Conservation (phyloP, 2,888 invertebrate genomes). For the Melanotus villosus region DNA sequence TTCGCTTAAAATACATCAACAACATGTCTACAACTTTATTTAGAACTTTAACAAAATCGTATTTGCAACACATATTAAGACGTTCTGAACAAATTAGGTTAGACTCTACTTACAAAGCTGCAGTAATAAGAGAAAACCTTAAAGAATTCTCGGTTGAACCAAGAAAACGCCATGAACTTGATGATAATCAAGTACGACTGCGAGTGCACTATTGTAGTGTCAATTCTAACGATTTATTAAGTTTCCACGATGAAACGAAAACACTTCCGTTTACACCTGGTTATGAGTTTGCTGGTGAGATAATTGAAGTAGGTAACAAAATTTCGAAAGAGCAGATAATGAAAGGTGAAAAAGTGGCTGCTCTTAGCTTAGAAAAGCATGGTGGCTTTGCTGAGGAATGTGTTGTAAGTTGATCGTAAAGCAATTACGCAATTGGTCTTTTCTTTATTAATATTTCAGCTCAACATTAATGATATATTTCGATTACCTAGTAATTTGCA, state of each 20-base stretch:
- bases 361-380: conserved; percentile 70
- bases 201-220: conserved; percentile 76
- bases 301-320: conserved; percentile 72
- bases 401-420: conserved; percentile 64
- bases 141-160: conserved; percentile 71
- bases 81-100: conserved; percentile 46
- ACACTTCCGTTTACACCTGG: conserved; percentile 76
- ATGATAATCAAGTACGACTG: conserved; percentile 74
- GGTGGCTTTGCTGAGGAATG: conserved; percentile 77
- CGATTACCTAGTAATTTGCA: conserved; percentile 71
- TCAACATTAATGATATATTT: conserved; percentile 73
- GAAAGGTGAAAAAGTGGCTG: conserved; percentile 74
- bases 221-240: conserved; percentile 75
- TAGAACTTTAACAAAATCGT: conserved; percentile 32
- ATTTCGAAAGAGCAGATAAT: conserved; percentile 67
- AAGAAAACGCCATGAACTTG: conserved; percentile 65
- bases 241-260: conserved; percentile 69
- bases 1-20: no score
- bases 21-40: conserved; percentile 36
- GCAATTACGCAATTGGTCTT: no score
- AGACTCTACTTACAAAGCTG: conserved; percentile 66
- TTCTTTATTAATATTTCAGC: no score
- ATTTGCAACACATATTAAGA: conserved; percentile 9
- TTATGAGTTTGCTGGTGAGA: conserved; percentile 76
- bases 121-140: conserved; percentile 68